A percentile compares a stretch with the other conserved stretches of the same genome.
Conservation (phyloP, 2,888 invertebrate genomes). For the Drosophila anomelani region DNA sequence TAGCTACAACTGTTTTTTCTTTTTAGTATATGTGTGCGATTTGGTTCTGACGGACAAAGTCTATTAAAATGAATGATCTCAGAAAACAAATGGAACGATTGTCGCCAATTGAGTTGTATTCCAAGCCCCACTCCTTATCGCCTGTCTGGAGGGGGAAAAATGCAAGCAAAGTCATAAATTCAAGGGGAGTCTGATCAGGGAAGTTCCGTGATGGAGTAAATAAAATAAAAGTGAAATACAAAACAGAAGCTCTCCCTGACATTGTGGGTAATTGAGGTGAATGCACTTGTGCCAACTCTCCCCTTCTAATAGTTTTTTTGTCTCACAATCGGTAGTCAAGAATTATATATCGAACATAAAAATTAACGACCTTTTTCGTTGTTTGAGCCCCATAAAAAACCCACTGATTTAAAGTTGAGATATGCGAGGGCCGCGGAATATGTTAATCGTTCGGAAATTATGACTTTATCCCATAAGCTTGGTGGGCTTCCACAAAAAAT, state of each 20-base stretch:
- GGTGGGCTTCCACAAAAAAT: not conserved
- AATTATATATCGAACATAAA: slow-evolving; percentile 15
- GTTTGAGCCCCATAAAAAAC: slow-evolving; percentile 25
- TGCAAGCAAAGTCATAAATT: slow-evolving; percentile 28
- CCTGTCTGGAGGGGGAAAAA: slow-evolving; percentile 10
- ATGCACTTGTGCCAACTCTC: slow-evolving; percentile 49
- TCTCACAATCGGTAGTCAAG: slow-evolving; percentile 14
- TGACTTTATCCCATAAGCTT: slow-evolving; percentile 19
- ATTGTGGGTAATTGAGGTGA: slow-evolving; percentile 50
- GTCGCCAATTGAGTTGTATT: slow-evolving; percentile 65
- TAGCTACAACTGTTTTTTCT: not conserved
- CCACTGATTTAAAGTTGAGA: slow-evolving; percentile 22
- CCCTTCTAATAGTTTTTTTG: not conserved
- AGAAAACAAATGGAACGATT: slow-evolving; percentile 64
- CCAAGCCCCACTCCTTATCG: slow-evolving; percentile 52
- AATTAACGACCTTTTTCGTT: slow-evolving; percentile 26
- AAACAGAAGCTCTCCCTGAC: slow-evolving; percentile 13
- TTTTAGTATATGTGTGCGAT: slow-evolving; percentile 1
- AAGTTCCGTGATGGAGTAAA: slow-evolving; percentile 6
- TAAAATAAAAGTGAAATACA: slow-evolving; percentile 37
- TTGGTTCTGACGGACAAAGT: slow-evolving; percentile 50
- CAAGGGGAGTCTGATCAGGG: slow-evolving; percentile 12
- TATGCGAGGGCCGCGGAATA: slow-evolving; percentile 21
- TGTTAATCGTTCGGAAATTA: slow-evolving; percentile 23
- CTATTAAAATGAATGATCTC: slow-evolving; percentile 75